phyloP scores from a whole-genome alignment of 1,140 invertebrate genomes.

The Hirudo medicinalis region DNA sequence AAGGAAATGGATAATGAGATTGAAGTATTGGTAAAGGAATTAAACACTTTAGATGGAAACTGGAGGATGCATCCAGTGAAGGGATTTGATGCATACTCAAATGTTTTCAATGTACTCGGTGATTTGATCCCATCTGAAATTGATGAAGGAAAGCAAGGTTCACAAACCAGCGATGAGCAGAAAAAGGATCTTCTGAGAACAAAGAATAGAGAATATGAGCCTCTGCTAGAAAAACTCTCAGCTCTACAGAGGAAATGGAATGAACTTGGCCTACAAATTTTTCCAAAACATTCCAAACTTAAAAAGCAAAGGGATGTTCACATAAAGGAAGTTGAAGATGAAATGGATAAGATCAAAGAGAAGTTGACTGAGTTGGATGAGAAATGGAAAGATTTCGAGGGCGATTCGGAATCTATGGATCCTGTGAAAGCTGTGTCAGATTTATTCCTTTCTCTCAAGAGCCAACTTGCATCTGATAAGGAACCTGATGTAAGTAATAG shows the following conservation, averaged over 20 bases:
- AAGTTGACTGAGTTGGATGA: neutral
- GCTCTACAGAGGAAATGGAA: neutral
- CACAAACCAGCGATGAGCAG: neutral
- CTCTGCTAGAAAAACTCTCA: neutral
- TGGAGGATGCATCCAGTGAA: neutral
- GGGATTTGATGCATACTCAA: neutral
- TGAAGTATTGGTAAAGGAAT: neutral
- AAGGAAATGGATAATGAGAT: too few species aligned
- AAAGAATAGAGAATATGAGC: constrained; percentile 1
- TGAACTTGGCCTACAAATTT: constrained; percentile 1
- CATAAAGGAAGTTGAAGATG: neutral
- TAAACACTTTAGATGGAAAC: neutral
- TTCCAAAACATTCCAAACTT: neutral
- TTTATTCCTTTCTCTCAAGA: neutral
- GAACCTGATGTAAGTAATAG: neutral
- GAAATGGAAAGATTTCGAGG: neutral
- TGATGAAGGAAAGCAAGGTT: neutral
- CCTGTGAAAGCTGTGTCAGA: constrained; percentile 3
- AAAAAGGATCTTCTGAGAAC: neutral
- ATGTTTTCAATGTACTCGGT: neutral
- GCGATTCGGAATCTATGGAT: neutral
- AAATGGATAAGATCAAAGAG: neutral
- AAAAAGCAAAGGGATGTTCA: constrained; percentile 1
- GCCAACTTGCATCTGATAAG: too few species aligned
- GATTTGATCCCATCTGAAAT: neutral